These are phyloP conservation scores for Bradypodion ventrale DNA, from an alignment of 2,797 vertebrate genomes.

Conservation along the genomic window DNA sequence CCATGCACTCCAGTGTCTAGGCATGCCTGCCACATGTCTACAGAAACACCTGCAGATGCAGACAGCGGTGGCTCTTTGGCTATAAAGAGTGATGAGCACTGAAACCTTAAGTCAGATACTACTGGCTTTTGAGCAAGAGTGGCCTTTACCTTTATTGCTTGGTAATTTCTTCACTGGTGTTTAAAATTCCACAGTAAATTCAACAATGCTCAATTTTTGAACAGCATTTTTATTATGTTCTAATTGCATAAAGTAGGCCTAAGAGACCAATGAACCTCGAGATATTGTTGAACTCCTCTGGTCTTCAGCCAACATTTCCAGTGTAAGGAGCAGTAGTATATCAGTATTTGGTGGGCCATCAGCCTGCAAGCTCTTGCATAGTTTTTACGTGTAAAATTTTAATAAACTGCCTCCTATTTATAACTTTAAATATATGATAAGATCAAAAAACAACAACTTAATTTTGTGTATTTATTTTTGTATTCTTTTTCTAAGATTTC, in stretches of 20 bases:
- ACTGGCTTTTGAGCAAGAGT: no score
- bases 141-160: no score
- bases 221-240: slow-evolving; percentile 46
- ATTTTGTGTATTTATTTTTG: slow-evolving; percentile 55
- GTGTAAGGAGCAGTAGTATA: no score
- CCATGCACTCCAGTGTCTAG: no score
- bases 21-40: no score
- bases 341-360: not conserved
- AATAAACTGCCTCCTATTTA: slow-evolving; percentile 25
- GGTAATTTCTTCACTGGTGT: no score
- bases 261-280: not conserved
- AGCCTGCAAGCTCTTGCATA: not conserved
- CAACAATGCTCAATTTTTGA: not conserved
- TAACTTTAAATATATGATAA: slow-evolving; percentile 22
- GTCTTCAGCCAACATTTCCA: not conserved
- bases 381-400: not conserved
- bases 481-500: slow-evolving; percentile 86
- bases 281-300: not conserved
- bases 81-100: no score
- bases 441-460: slow-evolving; percentile 20
- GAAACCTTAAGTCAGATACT: no score
- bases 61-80: no score
- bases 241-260: slow-evolving; percentile 50
- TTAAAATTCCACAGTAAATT: slow-evolving; percentile 33
- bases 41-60: no score